Conservation (phyloP, 1,140 invertebrate genomes). For the Scylla paramamosain region DNA sequence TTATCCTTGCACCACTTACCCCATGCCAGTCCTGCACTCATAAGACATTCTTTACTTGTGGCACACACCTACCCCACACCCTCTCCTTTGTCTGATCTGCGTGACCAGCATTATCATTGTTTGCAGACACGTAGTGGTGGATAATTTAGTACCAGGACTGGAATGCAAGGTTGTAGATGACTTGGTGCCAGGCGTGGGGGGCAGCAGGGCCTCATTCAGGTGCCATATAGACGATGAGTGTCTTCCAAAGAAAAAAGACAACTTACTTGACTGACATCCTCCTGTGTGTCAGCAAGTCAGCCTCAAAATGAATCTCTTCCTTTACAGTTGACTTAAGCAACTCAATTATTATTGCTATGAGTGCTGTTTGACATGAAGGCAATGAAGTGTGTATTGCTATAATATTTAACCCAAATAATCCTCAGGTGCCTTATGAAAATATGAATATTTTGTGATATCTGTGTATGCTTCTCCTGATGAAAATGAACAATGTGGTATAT, state of each 20-base stretch:
- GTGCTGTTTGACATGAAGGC: not conserved
- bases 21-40: too few relatives aligned
- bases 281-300: not conserved
- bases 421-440: not conserved
- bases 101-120: not conserved
- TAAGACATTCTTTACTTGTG: too few relatives aligned
- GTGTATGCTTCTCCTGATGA: too few relatives aligned
- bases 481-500: too few relatives aligned
- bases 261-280: slow-evolving; percentile 13
- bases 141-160: slow-evolving; percentile 27
- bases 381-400: too few relatives aligned
- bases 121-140: slow-evolving; percentile 22
- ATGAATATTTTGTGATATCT: not conserved
- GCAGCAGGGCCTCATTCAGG: slow-evolving; percentile 26
- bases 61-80: too few relatives aligned
- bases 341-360: not conserved
- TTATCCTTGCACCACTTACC: too few relatives aligned
- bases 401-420: not conserved
- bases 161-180: slow-evolving; percentile 6
- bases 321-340: not conserved
- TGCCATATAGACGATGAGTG: slow-evolving; percentile 25
- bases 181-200: not conserved
- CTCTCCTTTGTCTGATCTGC: too few relatives aligned
- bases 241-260: not conserved
- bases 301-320: not conserved